Conservation (phyloP, 1,140 invertebrate species). For the Orchestia grillus region DNA sequence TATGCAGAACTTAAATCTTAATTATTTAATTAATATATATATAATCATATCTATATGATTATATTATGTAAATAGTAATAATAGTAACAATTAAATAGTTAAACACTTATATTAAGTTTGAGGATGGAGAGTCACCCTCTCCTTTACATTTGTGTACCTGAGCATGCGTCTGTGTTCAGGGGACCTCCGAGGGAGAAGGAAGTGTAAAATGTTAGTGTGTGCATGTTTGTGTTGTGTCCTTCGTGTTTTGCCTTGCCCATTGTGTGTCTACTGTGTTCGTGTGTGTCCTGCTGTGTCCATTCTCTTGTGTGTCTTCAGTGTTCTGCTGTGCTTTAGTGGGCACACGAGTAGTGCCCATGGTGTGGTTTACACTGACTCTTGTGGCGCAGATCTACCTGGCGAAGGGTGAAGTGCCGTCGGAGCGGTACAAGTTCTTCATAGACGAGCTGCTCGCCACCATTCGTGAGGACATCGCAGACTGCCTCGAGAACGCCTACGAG, state of each 20-base stretch:
- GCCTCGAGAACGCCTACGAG: slow-evolving; percentile 96
- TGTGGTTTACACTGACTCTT: neutral
- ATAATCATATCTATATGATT: too few species aligned
- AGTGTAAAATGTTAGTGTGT: neutral
- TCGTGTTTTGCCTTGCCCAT: neutral
- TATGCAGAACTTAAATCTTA: too few species aligned
- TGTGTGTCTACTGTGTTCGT: too few species aligned
- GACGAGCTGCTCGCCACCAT: slow-evolving; percentile 96
- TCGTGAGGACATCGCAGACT: slow-evolving; percentile 94
- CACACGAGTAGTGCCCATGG: neutral
- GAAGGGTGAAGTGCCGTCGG: slow-evolving; percentile 95
- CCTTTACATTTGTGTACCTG: too few species aligned
- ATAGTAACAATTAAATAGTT: too few species aligned
- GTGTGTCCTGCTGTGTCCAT: too few species aligned
- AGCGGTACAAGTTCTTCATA: slow-evolving; percentile 97
- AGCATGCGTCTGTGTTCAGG: neutral
- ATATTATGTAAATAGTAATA: too few species aligned
- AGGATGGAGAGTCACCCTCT: too few species aligned
- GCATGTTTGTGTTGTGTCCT: neutral
- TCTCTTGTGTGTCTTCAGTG: neutral
- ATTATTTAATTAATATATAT: too few species aligned
- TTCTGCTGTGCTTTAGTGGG: neutral
- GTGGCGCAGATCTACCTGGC: slow-evolving; percentile 81
- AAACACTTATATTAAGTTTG: too few species aligned
- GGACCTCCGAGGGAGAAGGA: neutral